Evolutionary conservation across 2,888 invertebrate genomes (phyloP).

Genomic region (Rhodophaea formosa): DNA sequence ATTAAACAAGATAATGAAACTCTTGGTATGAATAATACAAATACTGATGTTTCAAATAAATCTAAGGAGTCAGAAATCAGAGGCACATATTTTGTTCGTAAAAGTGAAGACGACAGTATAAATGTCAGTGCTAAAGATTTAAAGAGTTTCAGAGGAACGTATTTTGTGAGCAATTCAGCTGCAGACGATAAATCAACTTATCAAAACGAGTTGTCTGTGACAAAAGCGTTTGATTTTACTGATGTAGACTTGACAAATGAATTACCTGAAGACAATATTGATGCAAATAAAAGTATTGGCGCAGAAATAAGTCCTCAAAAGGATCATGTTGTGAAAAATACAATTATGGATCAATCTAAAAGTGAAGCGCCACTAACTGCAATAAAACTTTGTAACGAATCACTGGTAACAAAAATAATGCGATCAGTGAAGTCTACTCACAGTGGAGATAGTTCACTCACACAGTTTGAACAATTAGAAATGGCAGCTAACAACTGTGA

Average conservation of each 20-base stretch:
- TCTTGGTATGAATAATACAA: slow-evolving; percentile 1
- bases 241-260: too few species aligned
- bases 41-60: neutral
- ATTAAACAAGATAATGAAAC: slow-evolving; percentile 19
- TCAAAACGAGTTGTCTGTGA: neutral
- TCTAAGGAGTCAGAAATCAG: slow-evolving; percentile 19
- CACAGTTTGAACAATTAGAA: slow-evolving; percentile 60
- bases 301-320: neutral
- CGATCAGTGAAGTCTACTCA: slow-evolving; percentile 41
- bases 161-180: slow-evolving; percentile 33
- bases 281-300: too few species aligned
- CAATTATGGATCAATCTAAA: neutral
- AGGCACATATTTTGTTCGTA: slow-evolving; percentile 33
- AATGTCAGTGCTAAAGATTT: slow-evolving; percentile 16
- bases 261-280: too few species aligned
- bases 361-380: neutral
- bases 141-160: slow-evolving; percentile 36
- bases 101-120: slow-evolving; percentile 25
- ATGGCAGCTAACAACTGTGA: slow-evolving; percentile 39
- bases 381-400: slow-evolving; percentile 23
- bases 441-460: slow-evolving; percentile 50
- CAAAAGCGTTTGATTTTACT: neutral
- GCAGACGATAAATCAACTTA: neutral
- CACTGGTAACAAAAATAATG: slow-evolving; percentile 46
- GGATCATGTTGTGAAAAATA: neutral